Conservation (phyloP, 1,140 invertebrate species). For the Octopus bimaculoides region DNA sequence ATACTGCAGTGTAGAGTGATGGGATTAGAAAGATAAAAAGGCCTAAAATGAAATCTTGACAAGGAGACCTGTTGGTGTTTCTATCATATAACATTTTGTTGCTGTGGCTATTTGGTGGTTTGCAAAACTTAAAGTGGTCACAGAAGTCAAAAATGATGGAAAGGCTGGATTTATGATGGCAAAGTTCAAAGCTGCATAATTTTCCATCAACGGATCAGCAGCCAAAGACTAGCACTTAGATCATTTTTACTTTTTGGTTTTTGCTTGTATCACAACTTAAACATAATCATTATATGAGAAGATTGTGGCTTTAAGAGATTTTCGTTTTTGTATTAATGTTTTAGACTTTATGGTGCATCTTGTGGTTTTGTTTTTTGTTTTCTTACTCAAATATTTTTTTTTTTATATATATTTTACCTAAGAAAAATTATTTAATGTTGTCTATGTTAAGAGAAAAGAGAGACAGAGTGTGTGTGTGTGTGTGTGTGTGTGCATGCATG, state of each 20-base stretch:
- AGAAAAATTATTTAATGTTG: too few relatives aligned
- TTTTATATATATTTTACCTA: too few relatives aligned
- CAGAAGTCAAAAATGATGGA: conserved; percentile 8
- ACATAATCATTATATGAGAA: conserved; percentile 5
- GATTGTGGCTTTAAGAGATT: not conserved
- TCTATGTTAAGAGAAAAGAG: too few relatives aligned
- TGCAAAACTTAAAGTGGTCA: conserved; percentile 3
- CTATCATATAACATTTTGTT: not conserved
- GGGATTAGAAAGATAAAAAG: conserved; percentile 12
- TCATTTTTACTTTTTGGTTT: conserved; percentile 1
- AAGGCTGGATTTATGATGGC: conserved; percentile 8
- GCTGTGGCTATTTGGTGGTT: conserved; percentile 3
- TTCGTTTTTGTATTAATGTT: not conserved
- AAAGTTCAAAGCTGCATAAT: conserved; percentile 7
- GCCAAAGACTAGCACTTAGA: conserved; percentile 6
- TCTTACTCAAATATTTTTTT: too few relatives aligned
- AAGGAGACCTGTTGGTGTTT: conserved; percentile 13
- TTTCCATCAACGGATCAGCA: not conserved
- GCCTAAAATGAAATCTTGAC: conserved; percentile 12
- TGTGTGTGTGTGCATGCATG: too few relatives aligned
- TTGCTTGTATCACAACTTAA: not conserved
- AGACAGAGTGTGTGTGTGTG: too few relatives aligned
- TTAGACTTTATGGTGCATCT: not conserved
- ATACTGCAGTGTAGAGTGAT: conserved; percentile 5
- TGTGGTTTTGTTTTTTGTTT: too few relatives aligned